phyloP scores from a whole-genome alignment of 2,888 invertebrate species.

The Laspeyria flexula region DNA sequence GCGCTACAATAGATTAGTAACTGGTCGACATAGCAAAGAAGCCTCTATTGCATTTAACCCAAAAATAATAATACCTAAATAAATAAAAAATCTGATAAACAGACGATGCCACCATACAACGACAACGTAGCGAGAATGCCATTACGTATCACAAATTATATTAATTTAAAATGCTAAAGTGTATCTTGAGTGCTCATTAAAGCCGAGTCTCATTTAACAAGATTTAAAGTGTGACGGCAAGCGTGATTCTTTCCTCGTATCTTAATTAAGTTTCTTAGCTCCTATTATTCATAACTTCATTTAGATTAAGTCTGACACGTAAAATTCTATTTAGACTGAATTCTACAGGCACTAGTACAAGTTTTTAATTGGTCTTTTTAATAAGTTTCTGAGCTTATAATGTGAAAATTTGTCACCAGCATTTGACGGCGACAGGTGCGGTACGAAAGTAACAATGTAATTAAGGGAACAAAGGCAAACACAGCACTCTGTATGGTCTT shows the following conservation, averaged over 20 bases:
- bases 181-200: conserved; percentile 3
- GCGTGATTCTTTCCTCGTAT: neutral
- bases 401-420: conserved; percentile 49
- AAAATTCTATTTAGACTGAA: conserved; percentile 16
- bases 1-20: too few relatives aligned
- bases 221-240: neutral
- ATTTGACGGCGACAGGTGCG: conserved; percentile 56
- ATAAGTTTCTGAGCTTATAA: conserved; percentile 37
- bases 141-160: neutral
- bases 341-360: conserved; percentile 30
- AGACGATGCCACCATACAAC: too few relatives aligned
- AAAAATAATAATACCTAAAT: too few relatives aligned
- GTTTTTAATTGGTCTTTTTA: conserved; percentile 38
- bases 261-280: conserved; percentile 15
- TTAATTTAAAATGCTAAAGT: neutral
- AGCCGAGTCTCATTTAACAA: neutral
- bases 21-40: too few relatives aligned
- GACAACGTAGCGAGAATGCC: too few relatives aligned
- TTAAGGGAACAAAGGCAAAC: conserved; percentile 59
- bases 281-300: conserved; percentile 8
- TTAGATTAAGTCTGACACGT: conserved; percentile 2
- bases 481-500: conserved; percentile 51
- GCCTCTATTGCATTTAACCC: too few relatives aligned
- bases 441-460: conserved; percentile 56
- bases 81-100: too few relatives aligned